These are phyloP conservation scores for Seriola aureovittata DNA, from an alignment of 2,113 vertebrate genomes.

Conservation along the genomic window DNA sequence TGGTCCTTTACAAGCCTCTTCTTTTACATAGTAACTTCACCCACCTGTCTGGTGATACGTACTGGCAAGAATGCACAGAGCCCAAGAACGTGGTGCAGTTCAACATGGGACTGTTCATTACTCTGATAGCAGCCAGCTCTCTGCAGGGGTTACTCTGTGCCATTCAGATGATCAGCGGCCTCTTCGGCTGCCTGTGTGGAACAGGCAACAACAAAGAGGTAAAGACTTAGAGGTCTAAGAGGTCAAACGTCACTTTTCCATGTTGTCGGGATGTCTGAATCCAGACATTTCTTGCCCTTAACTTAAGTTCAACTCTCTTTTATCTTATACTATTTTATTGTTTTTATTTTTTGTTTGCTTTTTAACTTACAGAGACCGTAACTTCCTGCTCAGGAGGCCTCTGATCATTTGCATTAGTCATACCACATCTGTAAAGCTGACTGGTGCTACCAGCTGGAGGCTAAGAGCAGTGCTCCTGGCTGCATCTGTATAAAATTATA, in stretches of 20 bases:
- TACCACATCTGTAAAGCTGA: background rate
- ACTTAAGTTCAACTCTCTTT: background rate
- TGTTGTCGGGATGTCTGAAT: background rate
- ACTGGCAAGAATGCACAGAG: constrained; percentile 51
- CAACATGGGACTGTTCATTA: constrained; percentile 79
- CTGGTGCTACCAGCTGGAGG: background rate
- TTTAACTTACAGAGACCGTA: constrained; percentile 33
- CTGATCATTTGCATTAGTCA: background rate
- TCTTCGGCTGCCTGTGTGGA: constrained; percentile 82
- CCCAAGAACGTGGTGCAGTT: constrained; percentile 80
- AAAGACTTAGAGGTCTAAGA: background rate
- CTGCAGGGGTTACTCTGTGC: constrained; percentile 78
- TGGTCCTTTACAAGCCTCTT: background rate
- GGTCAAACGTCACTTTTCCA: background rate
- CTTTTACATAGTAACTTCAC: constrained; percentile 29
- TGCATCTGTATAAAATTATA: background rate
- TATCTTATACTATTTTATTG: background rate
- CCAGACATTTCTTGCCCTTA: background rate
- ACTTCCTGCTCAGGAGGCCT: background rate
- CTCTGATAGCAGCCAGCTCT: constrained; percentile 61
- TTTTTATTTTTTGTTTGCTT: background rate
- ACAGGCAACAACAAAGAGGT: constrained; percentile 70
- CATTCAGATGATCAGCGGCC: constrained; percentile 80
- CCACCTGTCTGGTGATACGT: constrained; percentile 49
- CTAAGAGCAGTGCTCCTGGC: background rate